phyloP scores from a whole-genome alignment of 2,888 invertebrate genomes.

The Kryphioiulus occultus region DNA sequence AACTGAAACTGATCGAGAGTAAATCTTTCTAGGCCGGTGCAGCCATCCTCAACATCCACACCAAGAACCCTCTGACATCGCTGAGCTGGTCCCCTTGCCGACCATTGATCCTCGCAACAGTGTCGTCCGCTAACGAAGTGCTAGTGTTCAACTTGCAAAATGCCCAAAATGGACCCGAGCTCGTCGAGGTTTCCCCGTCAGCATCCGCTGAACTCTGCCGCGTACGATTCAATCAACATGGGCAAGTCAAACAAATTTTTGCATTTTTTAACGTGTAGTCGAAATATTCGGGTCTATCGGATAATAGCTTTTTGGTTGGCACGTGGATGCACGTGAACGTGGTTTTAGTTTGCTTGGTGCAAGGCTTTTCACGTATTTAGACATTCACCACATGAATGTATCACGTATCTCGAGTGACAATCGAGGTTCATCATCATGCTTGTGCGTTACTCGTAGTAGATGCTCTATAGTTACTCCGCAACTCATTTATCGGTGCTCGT shows the following conservation, averaged over 20 bases:
- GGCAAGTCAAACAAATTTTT: neutral
- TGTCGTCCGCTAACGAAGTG: neutral
- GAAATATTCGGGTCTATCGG: neutral
- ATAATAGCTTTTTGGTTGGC: neutral
- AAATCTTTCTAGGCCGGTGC: constrained; percentile 9
- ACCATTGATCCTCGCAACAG: neutral
- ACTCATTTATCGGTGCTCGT: neutral
- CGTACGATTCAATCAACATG: neutral
- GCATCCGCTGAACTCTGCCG: neutral
- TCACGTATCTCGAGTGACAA: neutral
- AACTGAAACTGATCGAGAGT: no score
- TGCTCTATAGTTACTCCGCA: neutral
- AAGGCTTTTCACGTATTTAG: neutral
- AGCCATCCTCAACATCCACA: neutral
- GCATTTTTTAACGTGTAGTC: neutral
- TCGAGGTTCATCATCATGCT: neutral
- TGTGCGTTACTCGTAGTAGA: neutral
- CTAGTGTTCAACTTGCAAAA: constrained; percentile 2
- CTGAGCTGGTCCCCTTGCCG: neutral
- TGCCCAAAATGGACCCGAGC: neutral
- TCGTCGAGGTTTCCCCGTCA: neutral
- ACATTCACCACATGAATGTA: neutral
- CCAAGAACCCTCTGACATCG: neutral
- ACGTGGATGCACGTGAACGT: neutral
- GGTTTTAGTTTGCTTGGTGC: neutral